A percentile compares a stretch with the other conserved stretches of the same genome.
These are phyloP conservation scores for Danaus plexippus DNA, from an alignment of 1,140 invertebrate species.

Conservation along the genomic window DNA sequence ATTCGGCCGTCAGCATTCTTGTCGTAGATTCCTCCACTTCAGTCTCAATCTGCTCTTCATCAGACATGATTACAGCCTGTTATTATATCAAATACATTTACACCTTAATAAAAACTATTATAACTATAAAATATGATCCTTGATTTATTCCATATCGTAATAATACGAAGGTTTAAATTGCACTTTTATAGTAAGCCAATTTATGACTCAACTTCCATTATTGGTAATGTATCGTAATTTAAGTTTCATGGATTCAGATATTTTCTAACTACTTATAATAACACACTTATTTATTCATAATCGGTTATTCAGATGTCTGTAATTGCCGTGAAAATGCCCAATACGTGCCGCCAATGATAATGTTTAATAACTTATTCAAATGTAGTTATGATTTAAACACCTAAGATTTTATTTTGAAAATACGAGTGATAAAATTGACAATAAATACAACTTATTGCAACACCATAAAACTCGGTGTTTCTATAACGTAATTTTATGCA, in stretches of 20 bases:
- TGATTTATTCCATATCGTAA: too few relatives aligned
- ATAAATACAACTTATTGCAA: conserved; percentile 45
- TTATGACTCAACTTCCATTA: background rate
- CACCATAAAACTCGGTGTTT: conserved; percentile 50
- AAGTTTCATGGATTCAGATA: too few relatives aligned
- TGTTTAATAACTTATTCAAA: conserved; percentile 5
- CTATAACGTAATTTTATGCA: conserved; percentile 44
- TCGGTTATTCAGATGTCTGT: too few relatives aligned
- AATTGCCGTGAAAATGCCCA: too few relatives aligned
- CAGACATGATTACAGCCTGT: conserved; percentile 27
- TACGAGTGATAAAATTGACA: conserved; percentile 3
- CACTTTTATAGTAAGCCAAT: too few relatives aligned
- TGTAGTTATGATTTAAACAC: conserved; percentile 1
- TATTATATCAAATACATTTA: background rate
- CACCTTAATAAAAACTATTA: too few relatives aligned
- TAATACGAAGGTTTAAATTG: too few relatives aligned
- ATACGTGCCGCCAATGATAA: background rate
- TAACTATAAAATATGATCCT: too few relatives aligned
- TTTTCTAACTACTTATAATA: too few relatives aligned
- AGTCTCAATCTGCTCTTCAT: conserved; percentile 24
- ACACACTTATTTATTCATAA: too few relatives aligned
- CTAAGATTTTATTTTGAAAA: conserved; percentile 1
- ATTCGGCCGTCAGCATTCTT: conserved; percentile 33
- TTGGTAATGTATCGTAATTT: background rate
- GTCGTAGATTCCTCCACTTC: conserved; percentile 13